phyloP scores from a whole-genome alignment of 2,888 invertebrate species.

The Oscheius onirici region DNA sequence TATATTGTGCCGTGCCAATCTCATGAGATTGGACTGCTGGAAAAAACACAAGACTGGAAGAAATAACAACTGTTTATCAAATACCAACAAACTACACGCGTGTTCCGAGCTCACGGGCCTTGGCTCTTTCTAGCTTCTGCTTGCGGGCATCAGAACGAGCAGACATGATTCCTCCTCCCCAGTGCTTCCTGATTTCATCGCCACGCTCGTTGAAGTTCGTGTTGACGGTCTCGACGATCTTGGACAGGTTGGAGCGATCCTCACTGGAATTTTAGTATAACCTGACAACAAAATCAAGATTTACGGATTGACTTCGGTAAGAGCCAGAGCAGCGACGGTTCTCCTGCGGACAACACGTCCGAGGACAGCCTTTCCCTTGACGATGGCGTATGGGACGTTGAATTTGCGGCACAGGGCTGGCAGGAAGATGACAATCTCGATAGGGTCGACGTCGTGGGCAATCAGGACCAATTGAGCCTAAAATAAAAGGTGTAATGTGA shows the following conservation, averaged over 20 bases:
- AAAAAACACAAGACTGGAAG: not conserved
- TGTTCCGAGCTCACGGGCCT: conserved; percentile 85
- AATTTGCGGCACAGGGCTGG: conserved; percentile 98
- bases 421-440: conserved; percentile 96
- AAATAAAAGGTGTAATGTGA: no score
- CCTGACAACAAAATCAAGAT: conserved; percentile 59
- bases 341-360: conserved; percentile 94
- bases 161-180: conserved; percentile 97
- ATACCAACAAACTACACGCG: conserved; percentile 21
- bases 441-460: conserved; percentile 97
- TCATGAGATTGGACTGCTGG: no score
- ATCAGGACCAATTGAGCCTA: conserved; percentile 93
- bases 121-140: conserved; percentile 95
- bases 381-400: conserved; percentile 97
- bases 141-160: conserved; percentile 94
- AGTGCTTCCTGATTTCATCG: conserved; percentile 85
- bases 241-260: conserved; percentile 87
- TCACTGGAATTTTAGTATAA: conserved; percentile 75
- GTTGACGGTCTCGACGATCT: conserved; percentile 92
- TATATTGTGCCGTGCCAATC: no score
- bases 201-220: conserved; percentile 98
- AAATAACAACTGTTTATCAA: conserved; percentile 12
- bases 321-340: conserved; percentile 88
- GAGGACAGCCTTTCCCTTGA: conserved; percentile 95
- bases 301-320: conserved; percentile 81